phyloP scores from a whole-genome alignment of 2,113 vertebrate genomes.

The Pseudopodoces humilis region DNA sequence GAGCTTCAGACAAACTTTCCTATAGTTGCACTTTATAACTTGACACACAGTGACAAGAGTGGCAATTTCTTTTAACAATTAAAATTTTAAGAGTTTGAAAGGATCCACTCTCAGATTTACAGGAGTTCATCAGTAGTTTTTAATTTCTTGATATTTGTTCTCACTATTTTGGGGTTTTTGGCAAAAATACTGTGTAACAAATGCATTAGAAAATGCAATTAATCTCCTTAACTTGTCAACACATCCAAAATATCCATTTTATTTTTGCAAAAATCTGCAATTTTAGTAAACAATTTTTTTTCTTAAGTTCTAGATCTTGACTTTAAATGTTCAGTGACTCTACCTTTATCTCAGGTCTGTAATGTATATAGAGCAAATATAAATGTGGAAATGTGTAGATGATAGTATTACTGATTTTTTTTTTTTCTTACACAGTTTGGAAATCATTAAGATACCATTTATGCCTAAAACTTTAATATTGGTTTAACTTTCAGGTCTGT shows the following conservation, averaged over 20 bases:
- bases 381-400: background rate
- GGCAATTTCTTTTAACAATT: background rate
- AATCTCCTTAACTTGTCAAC: background rate
- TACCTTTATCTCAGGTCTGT: background rate
- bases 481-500: slow-evolving; percentile 35
- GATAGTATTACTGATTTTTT: background rate
- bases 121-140: background rate
- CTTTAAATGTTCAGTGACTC: background rate
- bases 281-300: background rate
- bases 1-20: background rate
- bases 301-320: background rate
- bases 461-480: background rate
- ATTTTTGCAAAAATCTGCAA: background rate
- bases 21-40: background rate
- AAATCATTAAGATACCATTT: background rate
- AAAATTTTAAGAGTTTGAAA: background rate
- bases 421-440: background rate
- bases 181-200: background rate
- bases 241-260: background rate
- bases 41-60: background rate
- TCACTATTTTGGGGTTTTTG: rapidly evolving
- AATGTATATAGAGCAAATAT: background rate
- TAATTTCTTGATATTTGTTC: background rate
- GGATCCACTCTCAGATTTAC: background rate
- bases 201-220: background rate